A percentile compares a stretch with the other conserved stretches of the same genome.
Conservation (phyloP, 64 coral and sea anemone species). For the Montipora cactus region DNA sequence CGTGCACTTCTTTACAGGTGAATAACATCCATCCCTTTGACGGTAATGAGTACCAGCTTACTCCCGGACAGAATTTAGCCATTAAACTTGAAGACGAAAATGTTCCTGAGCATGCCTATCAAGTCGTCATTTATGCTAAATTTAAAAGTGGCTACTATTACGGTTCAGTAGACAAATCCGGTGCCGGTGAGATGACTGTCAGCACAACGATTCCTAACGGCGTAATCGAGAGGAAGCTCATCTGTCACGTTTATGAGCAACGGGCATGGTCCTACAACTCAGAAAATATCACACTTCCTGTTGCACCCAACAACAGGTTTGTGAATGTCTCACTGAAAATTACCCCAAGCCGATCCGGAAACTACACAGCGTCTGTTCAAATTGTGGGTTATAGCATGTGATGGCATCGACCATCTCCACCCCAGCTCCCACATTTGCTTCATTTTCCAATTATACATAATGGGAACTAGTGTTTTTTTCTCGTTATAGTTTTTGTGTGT, state of each 20-base stretch:
- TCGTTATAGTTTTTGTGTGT: no score
- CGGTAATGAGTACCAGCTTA: neutral
- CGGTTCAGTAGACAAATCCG: no score
- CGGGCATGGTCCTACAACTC: neutral
- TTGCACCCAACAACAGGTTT: neutral
- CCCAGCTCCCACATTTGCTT: no score
- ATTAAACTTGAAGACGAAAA: neutral
- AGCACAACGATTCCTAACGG: neutral
- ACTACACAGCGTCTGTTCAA: neutral
- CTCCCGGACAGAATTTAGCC: neutral
- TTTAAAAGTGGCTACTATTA: neutral
- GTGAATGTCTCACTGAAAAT: neutral
- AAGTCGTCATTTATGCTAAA: neutral
- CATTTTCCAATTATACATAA: no score
- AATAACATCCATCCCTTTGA: neutral
- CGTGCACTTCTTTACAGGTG: neutral
- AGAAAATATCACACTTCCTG: neutral
- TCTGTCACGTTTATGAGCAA: neutral
- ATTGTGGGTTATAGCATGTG: neutral
- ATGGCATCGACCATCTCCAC: neutral
- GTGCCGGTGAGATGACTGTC: neutral
- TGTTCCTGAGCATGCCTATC: neutral
- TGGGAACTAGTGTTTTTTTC: no score
- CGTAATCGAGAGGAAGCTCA: neutral
- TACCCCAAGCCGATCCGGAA: no score